Percentiles rank a stretch among this genome's conserved stretches.
These are phyloP conservation scores for Penaeus vannamei DNA, from an alignment of 1,140 invertebrate genomes.

Conservation along the genomic window DNA sequence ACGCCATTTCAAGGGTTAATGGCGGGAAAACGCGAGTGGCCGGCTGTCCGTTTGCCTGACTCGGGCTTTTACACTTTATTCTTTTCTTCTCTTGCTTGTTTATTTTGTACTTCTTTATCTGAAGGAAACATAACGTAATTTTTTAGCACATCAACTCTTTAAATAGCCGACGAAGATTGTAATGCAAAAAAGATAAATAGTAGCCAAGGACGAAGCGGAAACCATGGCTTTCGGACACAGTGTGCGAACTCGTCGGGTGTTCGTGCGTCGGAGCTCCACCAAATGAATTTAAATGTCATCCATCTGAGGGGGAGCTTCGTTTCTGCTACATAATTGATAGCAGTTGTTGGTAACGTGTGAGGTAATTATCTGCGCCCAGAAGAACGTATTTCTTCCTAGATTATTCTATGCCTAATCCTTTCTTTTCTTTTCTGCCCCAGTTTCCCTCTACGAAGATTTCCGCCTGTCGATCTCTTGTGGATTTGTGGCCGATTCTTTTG, in stretches of 20 bases:
- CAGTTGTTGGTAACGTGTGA: slow-evolving; percentile 49
- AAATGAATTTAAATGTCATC: slow-evolving; percentile 57
- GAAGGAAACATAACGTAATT: background rate
- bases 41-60: slow-evolving; percentile 53
- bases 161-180: background rate
- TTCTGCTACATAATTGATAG: slow-evolving; percentile 57
- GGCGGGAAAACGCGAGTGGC: slow-evolving; percentile 64
- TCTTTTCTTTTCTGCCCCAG: too few relatives aligned
- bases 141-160: too few relatives aligned
- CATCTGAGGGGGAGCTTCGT: slow-evolving; percentile 36
- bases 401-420: background rate
- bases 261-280: slow-evolving; percentile 41
- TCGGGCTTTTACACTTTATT: background rate
- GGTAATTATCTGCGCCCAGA: slow-evolving; percentile 36
- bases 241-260: slow-evolving; percentile 61
- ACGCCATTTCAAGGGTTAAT: slow-evolving; percentile 65
- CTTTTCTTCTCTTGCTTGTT: background rate
- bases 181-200: background rate
- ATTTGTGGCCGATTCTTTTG: background rate
- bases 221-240: background rate
- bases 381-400: background rate
- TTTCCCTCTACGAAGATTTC: too few relatives aligned
- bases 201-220: background rate
- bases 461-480: background rate
- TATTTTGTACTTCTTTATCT: background rate